Conservation (phyloP, 1,140 invertebrate species). For the Eurosta solidaginis region DNA sequence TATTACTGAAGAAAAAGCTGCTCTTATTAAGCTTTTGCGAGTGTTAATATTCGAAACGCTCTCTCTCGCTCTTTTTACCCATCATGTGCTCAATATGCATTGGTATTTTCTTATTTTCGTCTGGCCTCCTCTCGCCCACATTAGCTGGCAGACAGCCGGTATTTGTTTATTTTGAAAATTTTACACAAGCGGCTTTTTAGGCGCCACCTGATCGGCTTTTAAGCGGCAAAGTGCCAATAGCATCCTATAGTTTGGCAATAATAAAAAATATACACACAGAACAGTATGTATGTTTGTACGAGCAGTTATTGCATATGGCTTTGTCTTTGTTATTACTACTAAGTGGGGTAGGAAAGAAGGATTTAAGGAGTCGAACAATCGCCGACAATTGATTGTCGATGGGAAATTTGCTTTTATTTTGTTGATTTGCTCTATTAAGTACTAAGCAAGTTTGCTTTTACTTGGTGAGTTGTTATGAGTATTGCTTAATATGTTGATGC, state of each 20-base stretch:
- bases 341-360: not conserved
- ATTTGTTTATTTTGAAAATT: slow-evolving; percentile 26
- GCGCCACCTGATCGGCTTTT: slow-evolving; percentile 24
- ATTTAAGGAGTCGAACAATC: too few relatives aligned
- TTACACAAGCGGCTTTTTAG: slow-evolving; percentile 20
- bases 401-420: not conserved
- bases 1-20: not conserved
- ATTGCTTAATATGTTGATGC: too few relatives aligned
- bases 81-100: too few relatives aligned
- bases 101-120: not conserved
- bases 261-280: too few relatives aligned
- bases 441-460: too few relatives aligned
- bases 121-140: too few relatives aligned
- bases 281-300: not conserved
- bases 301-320: not conserved
- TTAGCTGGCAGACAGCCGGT: not conserved
- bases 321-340: not conserved
- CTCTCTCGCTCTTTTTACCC: not conserved
- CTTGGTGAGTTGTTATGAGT: too few relatives aligned
- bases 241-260: slow-evolving; percentile 7
- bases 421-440: too few relatives aligned
- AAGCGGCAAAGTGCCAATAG: not conserved
- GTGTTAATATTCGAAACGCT: not conserved
- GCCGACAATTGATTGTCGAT: not conserved
- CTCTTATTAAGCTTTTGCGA: not conserved